These are phyloP conservation scores for Enhydra lutris DNA, from an alignment of 2,113 vertebrate genomes.

Conservation along the genomic window DNA sequence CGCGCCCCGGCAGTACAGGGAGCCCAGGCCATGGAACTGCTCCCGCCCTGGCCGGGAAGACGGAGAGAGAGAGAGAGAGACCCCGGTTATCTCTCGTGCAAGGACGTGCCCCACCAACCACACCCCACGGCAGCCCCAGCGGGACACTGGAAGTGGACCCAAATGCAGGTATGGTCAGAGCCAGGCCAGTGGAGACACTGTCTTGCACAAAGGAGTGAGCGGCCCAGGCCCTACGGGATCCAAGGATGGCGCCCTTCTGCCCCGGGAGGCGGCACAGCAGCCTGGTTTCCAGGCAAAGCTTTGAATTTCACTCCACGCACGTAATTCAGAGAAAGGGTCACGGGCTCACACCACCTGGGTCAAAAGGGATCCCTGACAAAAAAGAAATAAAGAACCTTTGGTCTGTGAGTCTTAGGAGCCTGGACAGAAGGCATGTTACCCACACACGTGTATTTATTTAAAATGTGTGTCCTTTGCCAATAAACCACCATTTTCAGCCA, in stretches of 20 bases:
- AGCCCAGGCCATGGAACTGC: conserved; percentile 97
- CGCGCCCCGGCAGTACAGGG: conserved; percentile 96
- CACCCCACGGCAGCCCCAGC: rapidly evolving
- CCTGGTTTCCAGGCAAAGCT: not conserved
- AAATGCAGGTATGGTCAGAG: not conserved
- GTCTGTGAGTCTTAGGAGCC: not conserved
- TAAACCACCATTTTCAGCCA: not conserved
- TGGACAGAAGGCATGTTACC: not conserved
- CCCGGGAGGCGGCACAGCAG: rapidly evolving
- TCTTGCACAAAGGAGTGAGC: not conserved
- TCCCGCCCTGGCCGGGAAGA: conserved; percentile 89
- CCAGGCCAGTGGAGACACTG: rapidly evolving
- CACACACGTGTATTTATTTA: not conserved
- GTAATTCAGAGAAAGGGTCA: not conserved
- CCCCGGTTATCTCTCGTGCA: rapidly evolving
- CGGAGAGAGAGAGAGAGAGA: not conserved
- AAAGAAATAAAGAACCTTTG: not conserved
- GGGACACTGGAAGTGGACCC: not conserved
- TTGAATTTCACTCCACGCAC: not conserved
- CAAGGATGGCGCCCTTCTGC: not conserved
- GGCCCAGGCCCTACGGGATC: rapidly evolving
- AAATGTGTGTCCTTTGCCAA: not conserved
- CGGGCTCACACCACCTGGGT: rapidly evolving
- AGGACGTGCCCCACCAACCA: rapidly evolving
- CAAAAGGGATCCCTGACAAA: not conserved